Conservation (phyloP, 2,797 vertebrate genomes). For the Falco berigora region DNA sequence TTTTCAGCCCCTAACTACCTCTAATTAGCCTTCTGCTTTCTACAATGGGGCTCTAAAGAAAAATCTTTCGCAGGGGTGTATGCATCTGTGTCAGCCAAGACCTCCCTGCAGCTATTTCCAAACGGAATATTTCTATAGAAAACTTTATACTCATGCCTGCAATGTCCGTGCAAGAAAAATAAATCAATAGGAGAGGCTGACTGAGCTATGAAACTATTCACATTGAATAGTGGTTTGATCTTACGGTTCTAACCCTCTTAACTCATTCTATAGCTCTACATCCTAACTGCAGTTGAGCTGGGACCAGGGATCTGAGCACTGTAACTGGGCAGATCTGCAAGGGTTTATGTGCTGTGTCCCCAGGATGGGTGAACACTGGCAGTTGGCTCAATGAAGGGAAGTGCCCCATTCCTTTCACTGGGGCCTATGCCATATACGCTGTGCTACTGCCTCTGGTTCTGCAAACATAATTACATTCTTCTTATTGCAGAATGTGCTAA, state of each 20-base stretch:
- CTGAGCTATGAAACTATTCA: not conserved
- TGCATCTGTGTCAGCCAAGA: not conserved
- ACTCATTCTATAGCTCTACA: not conserved
- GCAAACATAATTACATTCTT: not conserved
- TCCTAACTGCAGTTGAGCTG: not conserved
- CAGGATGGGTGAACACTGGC: not conserved
- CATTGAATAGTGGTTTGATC: not conserved
- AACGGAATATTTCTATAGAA: not conserved
- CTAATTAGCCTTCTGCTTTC: constrained; percentile 30
- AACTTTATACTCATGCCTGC: not conserved
- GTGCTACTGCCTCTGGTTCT: not conserved
- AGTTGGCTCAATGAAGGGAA: not conserved
- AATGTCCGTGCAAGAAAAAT: not conserved
- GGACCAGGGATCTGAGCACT: not conserved
- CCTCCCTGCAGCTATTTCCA: not conserved
- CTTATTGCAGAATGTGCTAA: not conserved
- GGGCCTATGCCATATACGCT: not conserved
- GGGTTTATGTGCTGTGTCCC: no score
- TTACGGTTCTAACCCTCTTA: not conserved
- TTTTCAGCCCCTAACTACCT: not conserved
- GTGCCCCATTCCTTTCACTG: not conserved
- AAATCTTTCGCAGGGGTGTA: not conserved
- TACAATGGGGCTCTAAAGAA: not conserved
- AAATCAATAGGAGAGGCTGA: not conserved
- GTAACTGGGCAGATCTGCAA: not conserved